Conservation (phyloP, 1,140 invertebrate species). For the Apis laboriosa region DNA sequence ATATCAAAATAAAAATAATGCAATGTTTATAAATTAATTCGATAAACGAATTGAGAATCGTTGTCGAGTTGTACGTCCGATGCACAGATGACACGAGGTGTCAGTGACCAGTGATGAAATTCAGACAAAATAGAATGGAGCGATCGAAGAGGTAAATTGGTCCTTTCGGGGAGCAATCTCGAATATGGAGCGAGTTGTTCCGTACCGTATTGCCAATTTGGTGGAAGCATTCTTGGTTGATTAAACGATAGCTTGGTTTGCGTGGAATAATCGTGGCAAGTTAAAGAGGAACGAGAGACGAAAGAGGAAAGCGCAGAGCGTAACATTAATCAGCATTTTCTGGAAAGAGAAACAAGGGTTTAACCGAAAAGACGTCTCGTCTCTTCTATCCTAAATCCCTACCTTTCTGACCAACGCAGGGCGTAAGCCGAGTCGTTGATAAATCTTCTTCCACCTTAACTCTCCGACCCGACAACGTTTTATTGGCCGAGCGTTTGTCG, state of each 20-base stretch:
- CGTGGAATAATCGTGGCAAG: background rate
- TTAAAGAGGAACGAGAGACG: background rate
- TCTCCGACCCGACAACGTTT: too few species aligned
- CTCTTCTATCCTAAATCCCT: background rate
- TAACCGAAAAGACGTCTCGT: background rate
- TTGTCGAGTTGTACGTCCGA: background rate
- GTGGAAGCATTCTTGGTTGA: slow-evolving; percentile 22
- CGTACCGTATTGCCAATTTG: background rate
- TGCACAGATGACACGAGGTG: background rate
- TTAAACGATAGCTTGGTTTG: slow-evolving; percentile 15
- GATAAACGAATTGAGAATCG: too few species aligned
- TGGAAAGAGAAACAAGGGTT: background rate
- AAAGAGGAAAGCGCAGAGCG: background rate
- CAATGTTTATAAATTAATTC: background rate
- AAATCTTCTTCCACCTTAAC: too few species aligned
- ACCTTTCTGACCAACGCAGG: background rate
- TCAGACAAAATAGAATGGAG: background rate
- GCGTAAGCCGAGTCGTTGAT: too few species aligned
- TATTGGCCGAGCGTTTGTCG: too few species aligned
- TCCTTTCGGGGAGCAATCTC: slow-evolving; percentile 1
- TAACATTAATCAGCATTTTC: slow-evolving; percentile 28
- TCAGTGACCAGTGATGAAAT: background rate
- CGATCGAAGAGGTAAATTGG: too few species aligned
- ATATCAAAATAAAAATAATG: background rate
- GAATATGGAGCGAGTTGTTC: background rate